phyloP scores from a whole-genome alignment of 2,113 vertebrate species.

The Haemorhous mexicanus region DNA sequence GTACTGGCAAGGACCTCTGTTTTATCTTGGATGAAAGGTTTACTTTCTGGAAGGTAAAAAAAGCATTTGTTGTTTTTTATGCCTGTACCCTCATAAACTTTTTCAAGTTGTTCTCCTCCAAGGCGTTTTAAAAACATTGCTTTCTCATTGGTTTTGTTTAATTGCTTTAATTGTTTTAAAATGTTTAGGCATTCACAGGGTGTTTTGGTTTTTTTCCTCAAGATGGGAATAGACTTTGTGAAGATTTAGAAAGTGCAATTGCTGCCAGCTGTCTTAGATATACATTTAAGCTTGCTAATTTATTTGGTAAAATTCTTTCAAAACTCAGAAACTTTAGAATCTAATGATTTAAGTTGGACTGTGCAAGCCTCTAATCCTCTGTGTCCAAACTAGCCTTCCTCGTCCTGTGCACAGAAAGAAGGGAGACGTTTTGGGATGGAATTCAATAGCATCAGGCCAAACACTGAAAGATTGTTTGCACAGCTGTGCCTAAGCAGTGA shows the following conservation, averaged over 20 bases:
- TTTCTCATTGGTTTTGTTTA: neutral
- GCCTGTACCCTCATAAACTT: neutral
- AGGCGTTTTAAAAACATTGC: neutral
- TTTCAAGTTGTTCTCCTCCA: neutral
- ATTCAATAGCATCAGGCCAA: slow-evolving; percentile 53
- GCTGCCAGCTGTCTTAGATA: neutral
- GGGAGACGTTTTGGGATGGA: slow-evolving; percentile 25
- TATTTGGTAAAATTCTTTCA: neutral
- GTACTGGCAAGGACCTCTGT: neutral
- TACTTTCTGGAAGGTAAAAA: slow-evolving; percentile 21
- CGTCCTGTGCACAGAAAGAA: slow-evolving; percentile 14
- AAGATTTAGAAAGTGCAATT: neutral
- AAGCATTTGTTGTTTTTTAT: neutral
- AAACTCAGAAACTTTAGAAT: neutral
- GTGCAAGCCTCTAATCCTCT: neutral
- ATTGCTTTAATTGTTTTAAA: neutral
- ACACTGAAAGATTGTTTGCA: slow-evolving; percentile 67
- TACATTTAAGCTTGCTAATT: neutral
- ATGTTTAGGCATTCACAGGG: neutral
- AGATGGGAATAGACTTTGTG: neutral
- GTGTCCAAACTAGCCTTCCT: slow-evolving; percentile 23
- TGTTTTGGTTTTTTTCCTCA: neutral
- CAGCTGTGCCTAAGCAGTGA: slow-evolving; percentile 69
- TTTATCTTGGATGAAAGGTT: slow-evolving; percentile 6
- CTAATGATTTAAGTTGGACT: neutral